These are phyloP conservation scores for Synergus itoensis DNA, from an alignment of 2,888 invertebrate species.

Conservation along the genomic window DNA sequence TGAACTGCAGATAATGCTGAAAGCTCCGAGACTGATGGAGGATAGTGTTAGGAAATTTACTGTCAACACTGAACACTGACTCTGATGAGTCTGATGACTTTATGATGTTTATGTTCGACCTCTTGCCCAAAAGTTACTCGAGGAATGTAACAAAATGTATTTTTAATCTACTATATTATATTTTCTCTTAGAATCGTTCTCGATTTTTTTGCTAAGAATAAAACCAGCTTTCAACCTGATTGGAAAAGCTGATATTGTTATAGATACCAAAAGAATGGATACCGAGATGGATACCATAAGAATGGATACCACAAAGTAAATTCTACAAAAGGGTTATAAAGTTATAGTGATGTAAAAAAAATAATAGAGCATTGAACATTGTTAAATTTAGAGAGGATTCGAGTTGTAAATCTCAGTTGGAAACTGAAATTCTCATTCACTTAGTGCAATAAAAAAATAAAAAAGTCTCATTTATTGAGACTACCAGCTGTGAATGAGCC, in stretches of 20 bases:
- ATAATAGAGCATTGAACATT: conserved; percentile 4
- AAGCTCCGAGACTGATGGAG: conserved; percentile 5
- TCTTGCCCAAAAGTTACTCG: conserved; percentile 1
- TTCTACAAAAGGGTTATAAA: neutral
- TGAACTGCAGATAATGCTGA: conserved; percentile 14
- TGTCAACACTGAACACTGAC: conserved; percentile 28
- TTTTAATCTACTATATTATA: no score
- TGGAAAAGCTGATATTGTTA: neutral
- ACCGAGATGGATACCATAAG: no score
- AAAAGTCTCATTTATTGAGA: conserved; percentile 9
- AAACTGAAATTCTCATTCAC: neutral
- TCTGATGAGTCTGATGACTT: neutral
- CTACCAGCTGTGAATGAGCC: neutral
- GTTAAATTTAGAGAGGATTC: neutral
- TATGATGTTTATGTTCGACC: conserved; percentile 9
- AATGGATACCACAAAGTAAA: neutral
- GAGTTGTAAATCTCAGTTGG: neutral
- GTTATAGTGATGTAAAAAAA: neutral
- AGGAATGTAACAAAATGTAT: neutral
- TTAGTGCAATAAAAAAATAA: neutral
- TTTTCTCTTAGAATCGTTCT: no score
- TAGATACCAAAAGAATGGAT: neutral
- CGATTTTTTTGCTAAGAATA: no score
- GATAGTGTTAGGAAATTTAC: conserved; percentile 9
- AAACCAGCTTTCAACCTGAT: no score